Percentiles rank a stretch among this genome's conserved stretches.
Conservation (phyloP, 2,888 invertebrate species). For the Beris morrisii region DNA sequence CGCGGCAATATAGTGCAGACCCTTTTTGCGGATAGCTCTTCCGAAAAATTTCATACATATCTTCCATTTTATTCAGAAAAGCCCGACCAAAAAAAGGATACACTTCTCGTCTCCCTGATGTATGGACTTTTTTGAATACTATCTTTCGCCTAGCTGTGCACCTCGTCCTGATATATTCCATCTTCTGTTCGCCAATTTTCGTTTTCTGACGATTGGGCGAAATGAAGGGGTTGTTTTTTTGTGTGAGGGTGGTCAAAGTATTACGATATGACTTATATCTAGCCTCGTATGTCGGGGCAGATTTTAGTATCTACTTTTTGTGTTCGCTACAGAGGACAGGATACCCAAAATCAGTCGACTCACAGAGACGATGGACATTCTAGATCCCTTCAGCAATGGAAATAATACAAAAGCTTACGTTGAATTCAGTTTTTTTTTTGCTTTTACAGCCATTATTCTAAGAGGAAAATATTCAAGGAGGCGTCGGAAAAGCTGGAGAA, state of each 20-base stretch:
- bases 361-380: background rate
- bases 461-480: too few relatives aligned
- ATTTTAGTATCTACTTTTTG: too few relatives aligned
- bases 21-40: slow-evolving; percentile 7
- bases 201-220: slow-evolving; percentile 27
- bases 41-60: slow-evolving; percentile 21
- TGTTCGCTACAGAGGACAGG: background rate
- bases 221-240: slow-evolving; percentile 1
- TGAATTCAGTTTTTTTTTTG: too few relatives aligned
- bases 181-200: slow-evolving; percentile 19
- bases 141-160: too few relatives aligned
- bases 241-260: slow-evolving; percentile 6
- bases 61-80: slow-evolving; percentile 16
- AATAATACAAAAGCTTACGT: too few relatives aligned
- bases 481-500: too few relatives aligned
- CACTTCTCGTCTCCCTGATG: slow-evolving; percentile 19
- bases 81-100: slow-evolving; percentile 5
- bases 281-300: slow-evolving; percentile 7
- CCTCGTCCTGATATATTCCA: slow-evolving; percentile 8
- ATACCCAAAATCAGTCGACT: slow-evolving; percentile 22
- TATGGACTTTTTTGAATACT: background rate
- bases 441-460: too few relatives aligned
- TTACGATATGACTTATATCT: slow-evolving; percentile 24
- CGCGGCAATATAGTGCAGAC: slow-evolving; percentile 2
- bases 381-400: too few relatives aligned